Evolutionary conservation across 2,888 invertebrate genomes (phyloP).

Genomic region (Dione juno): DNA sequence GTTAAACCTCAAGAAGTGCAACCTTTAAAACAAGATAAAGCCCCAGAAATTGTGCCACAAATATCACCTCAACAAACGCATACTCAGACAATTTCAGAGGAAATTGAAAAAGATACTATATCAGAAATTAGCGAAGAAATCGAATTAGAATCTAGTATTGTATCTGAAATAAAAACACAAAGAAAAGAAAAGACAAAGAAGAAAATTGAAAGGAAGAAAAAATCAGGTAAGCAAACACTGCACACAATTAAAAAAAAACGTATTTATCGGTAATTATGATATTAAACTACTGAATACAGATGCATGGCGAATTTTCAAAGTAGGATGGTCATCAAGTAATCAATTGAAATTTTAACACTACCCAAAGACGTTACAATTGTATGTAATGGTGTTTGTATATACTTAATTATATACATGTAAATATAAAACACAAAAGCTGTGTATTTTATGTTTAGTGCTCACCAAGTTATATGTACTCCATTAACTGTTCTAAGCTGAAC

Average conservation of each 20-base stretch:
- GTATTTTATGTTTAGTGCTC: conserved; percentile 8
- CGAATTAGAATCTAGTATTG: conserved; percentile 48
- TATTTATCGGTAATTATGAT: no score
- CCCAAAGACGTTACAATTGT: not conserved
- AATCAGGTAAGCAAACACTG: conserved; percentile 2
- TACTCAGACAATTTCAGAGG: not conserved
- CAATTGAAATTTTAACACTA: not conserved
- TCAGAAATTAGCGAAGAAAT: conserved; percentile 44
- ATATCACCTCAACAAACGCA: not conserved
- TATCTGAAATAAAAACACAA: conserved; percentile 52
- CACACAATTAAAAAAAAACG: not conserved
- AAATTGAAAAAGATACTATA: conserved; percentile 52
- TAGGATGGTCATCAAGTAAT: not conserved
- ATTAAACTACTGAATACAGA: conserved; percentile 53
- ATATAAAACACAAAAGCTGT: conserved; percentile 10
- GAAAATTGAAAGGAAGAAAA: conserved; percentile 14
- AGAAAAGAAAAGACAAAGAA: conserved; percentile 52
- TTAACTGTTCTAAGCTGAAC: conserved; percentile 6
- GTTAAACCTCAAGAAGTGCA: no score
- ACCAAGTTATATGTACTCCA: not conserved
- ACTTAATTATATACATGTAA: conserved; percentile 1
- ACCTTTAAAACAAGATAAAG: conserved; percentile 59
- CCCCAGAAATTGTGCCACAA: conserved; percentile 35
- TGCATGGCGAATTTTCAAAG: conserved; percentile 61
- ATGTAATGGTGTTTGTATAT: not conserved